Evolutionary conservation across 1,140 invertebrate species (phyloP).

Genomic region (Drosophila lini): DNA sequence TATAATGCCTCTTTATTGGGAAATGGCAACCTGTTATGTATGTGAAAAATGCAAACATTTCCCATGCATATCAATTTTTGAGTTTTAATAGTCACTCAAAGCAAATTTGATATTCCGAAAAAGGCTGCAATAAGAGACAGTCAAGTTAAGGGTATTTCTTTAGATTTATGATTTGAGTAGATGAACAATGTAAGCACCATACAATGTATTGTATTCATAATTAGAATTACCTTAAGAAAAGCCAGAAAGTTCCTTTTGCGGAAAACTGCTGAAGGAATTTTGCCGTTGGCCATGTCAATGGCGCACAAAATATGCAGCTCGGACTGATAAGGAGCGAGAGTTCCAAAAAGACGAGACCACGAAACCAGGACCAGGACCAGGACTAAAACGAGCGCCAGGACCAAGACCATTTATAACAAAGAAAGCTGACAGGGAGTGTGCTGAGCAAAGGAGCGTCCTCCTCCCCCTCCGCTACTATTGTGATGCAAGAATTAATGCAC

Average conservation of each 20-base stretch:
- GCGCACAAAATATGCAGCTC: slow-evolving; percentile 34
- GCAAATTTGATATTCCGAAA: neutral
- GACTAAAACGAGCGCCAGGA: slow-evolving; percentile 7
- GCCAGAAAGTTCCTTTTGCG: slow-evolving; percentile 22
- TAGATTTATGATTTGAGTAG: neutral
- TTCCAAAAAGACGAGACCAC: slow-evolving; percentile 55
- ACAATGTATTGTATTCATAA: slow-evolving; percentile 42
- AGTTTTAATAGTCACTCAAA: neutral
- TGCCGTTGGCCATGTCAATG: slow-evolving; percentile 31
- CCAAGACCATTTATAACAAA: slow-evolving; percentile 72
- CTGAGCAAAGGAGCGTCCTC: slow-evolving; percentile 39
- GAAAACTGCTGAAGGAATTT: slow-evolving; percentile 17
- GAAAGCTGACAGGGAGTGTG: slow-evolving; percentile 60
- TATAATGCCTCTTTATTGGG: slow-evolving; percentile 70
- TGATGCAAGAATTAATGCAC: slow-evolving; percentile 77
- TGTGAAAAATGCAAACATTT: slow-evolving; percentile 5
- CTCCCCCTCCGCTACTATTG: slow-evolving; percentile 33
- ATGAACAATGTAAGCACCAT: slow-evolving; percentile 9
- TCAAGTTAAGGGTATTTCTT: neutral
- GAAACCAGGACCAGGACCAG: slow-evolving; percentile 8
- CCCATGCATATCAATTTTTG: neutral
- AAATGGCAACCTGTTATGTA: slow-evolving; percentile 2
- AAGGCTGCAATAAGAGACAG: neutral
- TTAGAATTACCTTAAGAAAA: slow-evolving; percentile 21
- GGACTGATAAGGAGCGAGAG: slow-evolving; percentile 63